phyloP scores from a whole-genome alignment of 1,140 invertebrate genomes.

The Lordiphosa stackelbergi region DNA sequence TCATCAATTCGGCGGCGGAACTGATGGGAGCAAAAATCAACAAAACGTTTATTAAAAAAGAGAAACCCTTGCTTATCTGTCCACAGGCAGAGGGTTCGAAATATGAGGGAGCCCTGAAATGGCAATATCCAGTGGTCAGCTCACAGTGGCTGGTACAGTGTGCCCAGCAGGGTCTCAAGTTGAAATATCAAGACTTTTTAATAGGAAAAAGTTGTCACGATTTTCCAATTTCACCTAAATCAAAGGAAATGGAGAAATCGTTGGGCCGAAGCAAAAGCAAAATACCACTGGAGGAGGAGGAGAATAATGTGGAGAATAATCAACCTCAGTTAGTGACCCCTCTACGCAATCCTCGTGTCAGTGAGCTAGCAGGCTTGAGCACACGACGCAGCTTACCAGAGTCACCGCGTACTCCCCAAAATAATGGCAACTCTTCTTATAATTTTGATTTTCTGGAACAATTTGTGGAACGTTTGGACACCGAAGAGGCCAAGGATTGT shows the following conservation, averaged over 20 bases:
- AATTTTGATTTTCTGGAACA: slow-evolving; percentile 68
- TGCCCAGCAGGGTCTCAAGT: slow-evolving; percentile 78
- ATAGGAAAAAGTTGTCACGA: slow-evolving; percentile 79
- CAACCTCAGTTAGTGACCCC: slow-evolving; percentile 41
- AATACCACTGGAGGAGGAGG: too few relatives aligned
- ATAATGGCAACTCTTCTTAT: slow-evolving; percentile 32
- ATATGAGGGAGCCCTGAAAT: slow-evolving; percentile 89
- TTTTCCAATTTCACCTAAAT: slow-evolving; percentile 42
- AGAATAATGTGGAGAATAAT: neutral
- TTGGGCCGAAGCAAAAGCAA: too few relatives aligned
- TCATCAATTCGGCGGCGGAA: slow-evolving; percentile 83
- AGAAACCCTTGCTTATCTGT: slow-evolving; percentile 82
- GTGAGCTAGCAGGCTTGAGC: slow-evolving; percentile 3
- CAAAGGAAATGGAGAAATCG: neutral
- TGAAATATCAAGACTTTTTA: slow-evolving; percentile 80
- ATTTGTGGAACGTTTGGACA: slow-evolving; percentile 50
- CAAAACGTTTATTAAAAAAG: slow-evolving; percentile 80
- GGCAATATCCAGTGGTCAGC: slow-evolving; percentile 85
- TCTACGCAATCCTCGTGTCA: slow-evolving; percentile 54
- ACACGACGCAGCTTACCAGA: slow-evolving; percentile 13
- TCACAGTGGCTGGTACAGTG: slow-evolving; percentile 88
- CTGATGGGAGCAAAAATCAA: slow-evolving; percentile 83
- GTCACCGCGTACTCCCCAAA: slow-evolving; percentile 54
- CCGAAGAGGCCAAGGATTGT: slow-evolving; percentile 55
- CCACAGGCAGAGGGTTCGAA: slow-evolving; percentile 86